phyloP scores from a whole-genome alignment of 2,797 vertebrate genomes.

The Buceros bicornis region DNA sequence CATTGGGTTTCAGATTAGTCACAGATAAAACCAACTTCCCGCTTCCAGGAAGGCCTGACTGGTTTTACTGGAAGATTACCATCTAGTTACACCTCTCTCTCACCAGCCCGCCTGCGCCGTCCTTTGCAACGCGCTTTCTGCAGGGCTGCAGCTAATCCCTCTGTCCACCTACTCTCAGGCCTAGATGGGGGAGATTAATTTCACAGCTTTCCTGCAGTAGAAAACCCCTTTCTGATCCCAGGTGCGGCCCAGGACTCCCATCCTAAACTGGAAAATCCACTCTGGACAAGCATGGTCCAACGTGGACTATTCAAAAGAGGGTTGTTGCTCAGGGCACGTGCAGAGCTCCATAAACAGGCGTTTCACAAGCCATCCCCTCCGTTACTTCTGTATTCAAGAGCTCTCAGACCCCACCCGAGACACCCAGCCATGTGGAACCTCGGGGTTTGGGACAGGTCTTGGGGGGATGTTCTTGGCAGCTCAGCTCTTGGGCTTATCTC shows the following conservation, averaged over 20 bases:
- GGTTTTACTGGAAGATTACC: background rate
- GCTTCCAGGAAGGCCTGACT: background rate
- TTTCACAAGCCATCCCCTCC: background rate
- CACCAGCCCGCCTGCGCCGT: background rate
- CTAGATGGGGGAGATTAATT: background rate
- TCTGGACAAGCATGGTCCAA: background rate
- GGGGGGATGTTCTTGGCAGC: background rate
- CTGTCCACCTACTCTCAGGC: fast-evolving
- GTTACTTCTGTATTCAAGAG: background rate
- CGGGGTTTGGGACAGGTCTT: background rate
- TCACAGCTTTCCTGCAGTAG: background rate
- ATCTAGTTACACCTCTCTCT: background rate
- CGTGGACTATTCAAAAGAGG: background rate
- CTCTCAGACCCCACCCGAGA: background rate
- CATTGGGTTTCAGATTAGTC: background rate
- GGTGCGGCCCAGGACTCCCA: background rate
- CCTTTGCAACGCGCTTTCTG: background rate
- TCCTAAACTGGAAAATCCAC: background rate
- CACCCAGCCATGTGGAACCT: background rate
- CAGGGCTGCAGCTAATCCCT: background rate
- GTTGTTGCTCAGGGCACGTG: background rate
- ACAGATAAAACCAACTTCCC: background rate
- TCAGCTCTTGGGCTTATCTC: background rate
- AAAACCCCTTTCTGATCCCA: background rate
- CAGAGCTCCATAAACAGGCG: background rate